These are phyloP conservation scores for Andrena bucephala DNA, from an alignment of 2,888 invertebrate species.

Conservation along the genomic window DNA sequence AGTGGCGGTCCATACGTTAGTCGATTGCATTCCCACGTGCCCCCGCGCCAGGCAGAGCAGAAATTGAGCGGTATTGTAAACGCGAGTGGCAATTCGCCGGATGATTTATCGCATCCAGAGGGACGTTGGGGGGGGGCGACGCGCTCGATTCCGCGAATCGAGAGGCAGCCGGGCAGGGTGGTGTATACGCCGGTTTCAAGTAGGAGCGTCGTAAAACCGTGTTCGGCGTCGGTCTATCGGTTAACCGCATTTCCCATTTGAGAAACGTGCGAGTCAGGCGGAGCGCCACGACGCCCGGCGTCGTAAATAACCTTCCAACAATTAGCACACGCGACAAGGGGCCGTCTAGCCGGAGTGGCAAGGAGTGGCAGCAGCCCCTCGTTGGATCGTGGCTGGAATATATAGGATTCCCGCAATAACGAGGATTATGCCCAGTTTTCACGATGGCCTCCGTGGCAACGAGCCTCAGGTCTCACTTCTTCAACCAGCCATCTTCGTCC, in stretches of 20 bases:
- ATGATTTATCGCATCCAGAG: conserved; percentile 51
- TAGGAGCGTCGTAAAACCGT: conserved; percentile 61
- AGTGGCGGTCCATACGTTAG: not conserved
- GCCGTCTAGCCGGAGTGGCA: conserved; percentile 45
- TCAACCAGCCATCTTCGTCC: conserved; percentile 32
- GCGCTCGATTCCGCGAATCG: conserved; percentile 50
- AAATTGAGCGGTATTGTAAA: conserved; percentile 46
- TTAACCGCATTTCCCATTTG: conserved; percentile 69
- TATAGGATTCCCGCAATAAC: conserved; percentile 74
- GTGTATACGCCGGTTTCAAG: conserved; percentile 43
- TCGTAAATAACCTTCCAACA: conserved; percentile 76
- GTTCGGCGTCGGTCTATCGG: conserved; percentile 61
- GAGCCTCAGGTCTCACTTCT: conserved; percentile 19
- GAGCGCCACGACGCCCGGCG: conserved; percentile 61
- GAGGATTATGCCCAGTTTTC: conserved; percentile 60
- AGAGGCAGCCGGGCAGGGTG: conserved; percentile 16
- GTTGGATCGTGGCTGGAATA: conserved; percentile 68
- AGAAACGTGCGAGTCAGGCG: conserved; percentile 65
- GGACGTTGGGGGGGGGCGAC: conserved; percentile 8
- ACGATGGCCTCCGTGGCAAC: conserved; percentile 11
- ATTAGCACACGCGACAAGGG: conserved; percentile 71
- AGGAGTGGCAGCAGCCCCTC: conserved; percentile 64
- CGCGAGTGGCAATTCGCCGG: conserved; percentile 34
- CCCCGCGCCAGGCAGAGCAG: not conserved
- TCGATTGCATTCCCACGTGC: conserved; percentile 33